phyloP scores from a whole-genome alignment of 2,797 vertebrate genomes.

The Pseudomugil tenellus region DNA sequence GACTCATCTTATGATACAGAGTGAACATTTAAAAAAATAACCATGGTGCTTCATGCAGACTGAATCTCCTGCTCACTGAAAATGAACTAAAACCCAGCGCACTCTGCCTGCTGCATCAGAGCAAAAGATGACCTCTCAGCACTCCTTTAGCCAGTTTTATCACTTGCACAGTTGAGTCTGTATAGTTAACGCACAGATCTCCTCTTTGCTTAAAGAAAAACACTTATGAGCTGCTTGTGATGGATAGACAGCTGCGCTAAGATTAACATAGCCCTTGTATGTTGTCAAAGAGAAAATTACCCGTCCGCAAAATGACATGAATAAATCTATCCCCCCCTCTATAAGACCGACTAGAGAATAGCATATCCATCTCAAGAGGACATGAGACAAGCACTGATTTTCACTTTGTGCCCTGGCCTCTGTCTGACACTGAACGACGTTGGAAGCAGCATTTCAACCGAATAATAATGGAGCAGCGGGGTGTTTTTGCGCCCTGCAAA shows the following conservation, averaged over 20 bases:
- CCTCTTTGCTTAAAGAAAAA: conserved; percentile 31
- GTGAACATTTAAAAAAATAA: conserved; percentile 2
- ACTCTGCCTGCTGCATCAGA: conserved; percentile 25
- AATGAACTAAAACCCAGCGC: neutral
- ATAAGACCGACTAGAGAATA: conserved; percentile 50
- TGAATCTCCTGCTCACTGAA: too few relatives aligned
- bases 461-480: conserved; percentile 73
- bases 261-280: conserved; percentile 58
- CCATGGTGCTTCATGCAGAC: conserved; percentile 16
- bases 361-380: conserved; percentile 67
- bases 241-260: conserved; percentile 61
- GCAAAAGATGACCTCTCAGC: conserved; percentile 59
- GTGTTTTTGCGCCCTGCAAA: conserved; percentile 58
- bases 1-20: too few relatives aligned
- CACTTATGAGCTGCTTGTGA: conserved; percentile 51
- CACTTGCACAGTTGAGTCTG: conserved; percentile 35
- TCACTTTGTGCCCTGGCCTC: conserved; percentile 55
- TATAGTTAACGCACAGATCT: conserved; percentile 40
- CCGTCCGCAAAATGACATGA: conserved; percentile 66
- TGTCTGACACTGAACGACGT: conserved; percentile 68
- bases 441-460: conserved; percentile 64
- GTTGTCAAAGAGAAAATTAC: conserved; percentile 66
- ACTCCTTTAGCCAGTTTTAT: conserved; percentile 35
- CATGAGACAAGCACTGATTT: conserved; percentile 60
- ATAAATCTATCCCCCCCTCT: conserved; percentile 57